A percentile compares a stretch with the other conserved stretches of the same genome.
Conservation (phyloP, 64 coral and sea anemone genomes). For the Porites australiensis region DNA sequence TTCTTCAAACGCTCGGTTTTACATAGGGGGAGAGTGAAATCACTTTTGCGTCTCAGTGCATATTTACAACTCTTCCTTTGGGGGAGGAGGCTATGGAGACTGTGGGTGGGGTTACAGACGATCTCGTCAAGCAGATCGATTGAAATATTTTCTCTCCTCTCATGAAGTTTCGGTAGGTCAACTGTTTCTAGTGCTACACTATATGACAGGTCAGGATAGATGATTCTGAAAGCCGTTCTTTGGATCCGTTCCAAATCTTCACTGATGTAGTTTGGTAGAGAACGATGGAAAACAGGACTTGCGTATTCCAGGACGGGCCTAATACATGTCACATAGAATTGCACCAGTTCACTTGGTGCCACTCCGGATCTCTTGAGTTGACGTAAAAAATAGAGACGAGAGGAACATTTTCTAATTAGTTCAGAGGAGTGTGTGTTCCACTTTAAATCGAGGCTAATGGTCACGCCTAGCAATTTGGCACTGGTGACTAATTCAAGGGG, state of each 20-base stretch:
- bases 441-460: constrained; percentile 1
- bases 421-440: not conserved
- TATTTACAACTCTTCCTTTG: constrained; percentile 22
- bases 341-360: no score
- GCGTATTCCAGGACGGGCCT: no score
- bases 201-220: constrained; percentile 42
- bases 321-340: no score
- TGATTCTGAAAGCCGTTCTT: constrained; percentile 35
- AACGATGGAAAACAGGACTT: not conserved
- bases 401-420: no score
- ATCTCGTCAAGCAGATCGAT: no score
- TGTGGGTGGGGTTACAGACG: no score
- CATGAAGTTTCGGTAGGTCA: no score
- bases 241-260: constrained; percentile 50
- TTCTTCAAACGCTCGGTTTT: no score
- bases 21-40: no score
- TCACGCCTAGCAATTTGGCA: constrained; percentile 17
- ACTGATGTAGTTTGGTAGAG: constrained; percentile 27
- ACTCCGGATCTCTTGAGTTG: no score
- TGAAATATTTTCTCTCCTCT: no score
- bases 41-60: not conserved
- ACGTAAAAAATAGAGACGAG: no score
- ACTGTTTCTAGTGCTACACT: not conserved
- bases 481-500: not conserved
- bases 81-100: constrained; percentile 6